Base-by-base conservation (phyloP, 2,113 vertebrate genomes). In the Coptodon bakossiorum region DNA sequence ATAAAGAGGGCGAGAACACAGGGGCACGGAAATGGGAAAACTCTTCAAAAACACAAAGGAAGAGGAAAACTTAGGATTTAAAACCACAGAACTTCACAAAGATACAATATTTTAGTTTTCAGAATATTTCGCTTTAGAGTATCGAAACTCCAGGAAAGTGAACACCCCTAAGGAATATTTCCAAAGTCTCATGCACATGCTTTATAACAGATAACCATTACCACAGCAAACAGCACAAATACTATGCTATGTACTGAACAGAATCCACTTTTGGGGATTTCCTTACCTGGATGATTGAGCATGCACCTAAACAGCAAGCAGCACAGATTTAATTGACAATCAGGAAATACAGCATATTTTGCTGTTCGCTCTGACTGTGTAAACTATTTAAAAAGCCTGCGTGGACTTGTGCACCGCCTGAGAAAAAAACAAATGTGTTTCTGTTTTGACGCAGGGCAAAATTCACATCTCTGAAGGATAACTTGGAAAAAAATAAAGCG, bases 341-440 rank as follows among this genome's bases (percentile, higher is more conserved):
- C 84, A 71, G 50, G 10, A 29, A 76, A 73, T 16, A 17, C 10
- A 14, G 22, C 38, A 7, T 79, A 48, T 82, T 84, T 80, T 81
- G 9, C 24, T 40, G 31, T 13, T 52, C 0, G 9, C 76, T 43
- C 56, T 11, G 24, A 68, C 38, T 78, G 54, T 61, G 66, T 89
- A 57, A 91, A 88, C 91, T 93, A 86, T 94, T 90, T 83, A 31
- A 86, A 82, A 61, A 56, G 56, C 52, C 76, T 82, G 38, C 36
- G n/a, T 29, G 40, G 76, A 80, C 16, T 73, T 86, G 45, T 85
- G 83, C 73, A 22, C 40, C 2, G 16, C 71, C 12, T 9, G 79
- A 81, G 82, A 56, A 87, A 87, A 76, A 78, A 87, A 81, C 71
- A 36, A 88, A 88, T 31, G 13, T n/a, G 27, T 17, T 43, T 86